Conservation (phyloP, 2,888 invertebrate genomes). For the Pachycephus smyrnensis region DNA sequence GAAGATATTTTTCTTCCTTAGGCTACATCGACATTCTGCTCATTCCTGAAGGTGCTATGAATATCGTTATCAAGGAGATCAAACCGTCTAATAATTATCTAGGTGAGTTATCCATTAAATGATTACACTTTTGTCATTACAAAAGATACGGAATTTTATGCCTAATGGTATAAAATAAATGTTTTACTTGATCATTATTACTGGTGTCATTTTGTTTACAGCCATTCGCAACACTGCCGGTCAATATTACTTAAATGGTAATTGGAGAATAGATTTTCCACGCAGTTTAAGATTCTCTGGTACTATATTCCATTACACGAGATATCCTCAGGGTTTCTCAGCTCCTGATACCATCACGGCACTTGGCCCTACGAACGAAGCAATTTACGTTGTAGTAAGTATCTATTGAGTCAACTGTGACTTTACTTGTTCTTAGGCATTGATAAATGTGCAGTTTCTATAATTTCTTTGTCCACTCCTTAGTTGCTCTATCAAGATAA, state of each 20-base stretch:
- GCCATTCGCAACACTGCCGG: slow-evolving; percentile 87
- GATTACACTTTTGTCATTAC: neutral
- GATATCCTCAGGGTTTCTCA: slow-evolving; percentile 82
- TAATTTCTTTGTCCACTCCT: slow-evolving; percentile 6
- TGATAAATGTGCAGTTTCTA: neutral
- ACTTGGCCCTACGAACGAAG: slow-evolving; percentile 91
- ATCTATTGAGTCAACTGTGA: slow-evolving; percentile 2
- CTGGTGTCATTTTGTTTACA: slow-evolving; percentile 55
- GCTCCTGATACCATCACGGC: slow-evolving; percentile 88
- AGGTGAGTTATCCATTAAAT: slow-evolving; percentile 69
- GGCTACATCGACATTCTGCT: slow-evolving; percentile 94
- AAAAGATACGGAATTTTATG: neutral
- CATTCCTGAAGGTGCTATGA: slow-evolving; percentile 94
- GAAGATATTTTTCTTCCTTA: slow-evolving; percentile 57
- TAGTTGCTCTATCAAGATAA: slow-evolving; percentile 85
- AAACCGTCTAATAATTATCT: slow-evolving; percentile 90
- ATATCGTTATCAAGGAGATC: slow-evolving; percentile 84
- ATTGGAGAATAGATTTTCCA: slow-evolving; percentile 94
- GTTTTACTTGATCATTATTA: neutral
- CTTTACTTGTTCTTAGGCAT: neutral
- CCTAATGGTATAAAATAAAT: neutral
- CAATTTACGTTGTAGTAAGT: slow-evolving; percentile 85
- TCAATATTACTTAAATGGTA: slow-evolving; percentile 92
- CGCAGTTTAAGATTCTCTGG: slow-evolving; percentile 84
- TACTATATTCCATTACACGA: slow-evolving; percentile 88